Conservation (phyloP, 2,797 vertebrate genomes). For the Nannoperca obscura region DNA sequence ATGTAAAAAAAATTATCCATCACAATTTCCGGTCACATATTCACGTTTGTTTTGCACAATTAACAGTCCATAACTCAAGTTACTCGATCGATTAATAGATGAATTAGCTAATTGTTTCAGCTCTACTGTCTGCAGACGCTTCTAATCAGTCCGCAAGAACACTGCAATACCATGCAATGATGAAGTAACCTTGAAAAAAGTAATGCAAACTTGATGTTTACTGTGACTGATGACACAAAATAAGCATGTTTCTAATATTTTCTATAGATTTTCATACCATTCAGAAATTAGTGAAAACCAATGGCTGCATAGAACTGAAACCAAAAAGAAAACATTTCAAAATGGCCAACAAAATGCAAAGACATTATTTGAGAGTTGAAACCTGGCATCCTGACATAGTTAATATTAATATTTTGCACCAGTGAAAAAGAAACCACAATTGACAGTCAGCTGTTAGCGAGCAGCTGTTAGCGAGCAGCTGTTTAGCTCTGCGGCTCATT, state of each 20-base stretch:
- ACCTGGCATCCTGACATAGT: neutral
- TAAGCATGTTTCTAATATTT: no score
- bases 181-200: neutral
- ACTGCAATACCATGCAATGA: neutral
- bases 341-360: neutral
- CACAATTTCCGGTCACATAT: neutral
- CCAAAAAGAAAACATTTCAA: neutral
- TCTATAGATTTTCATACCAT: neutral
- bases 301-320: neutral
- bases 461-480: constrained; percentile 40
- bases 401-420: constrained; percentile 3
- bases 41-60: neutral
- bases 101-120: neutral
- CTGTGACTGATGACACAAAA: neutral
- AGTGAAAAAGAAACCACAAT: constrained; percentile 22
- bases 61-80: neutral
- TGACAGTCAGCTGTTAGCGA: constrained; percentile 40
- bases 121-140: neutral
- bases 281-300: constrained; percentile 4
- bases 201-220: neutral
- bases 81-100: no score
- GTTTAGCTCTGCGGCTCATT: constrained; percentile 34
- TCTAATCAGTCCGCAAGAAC: no score
- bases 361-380: constrained; percentile 1
- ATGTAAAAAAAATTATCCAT: neutral